A percentile compares a stretch with the other conserved stretches of the same genome.
Evolutionary conservation across 2,113 vertebrate genomes (phyloP).

Genomic region (Mesocricetus auratus): DNA sequence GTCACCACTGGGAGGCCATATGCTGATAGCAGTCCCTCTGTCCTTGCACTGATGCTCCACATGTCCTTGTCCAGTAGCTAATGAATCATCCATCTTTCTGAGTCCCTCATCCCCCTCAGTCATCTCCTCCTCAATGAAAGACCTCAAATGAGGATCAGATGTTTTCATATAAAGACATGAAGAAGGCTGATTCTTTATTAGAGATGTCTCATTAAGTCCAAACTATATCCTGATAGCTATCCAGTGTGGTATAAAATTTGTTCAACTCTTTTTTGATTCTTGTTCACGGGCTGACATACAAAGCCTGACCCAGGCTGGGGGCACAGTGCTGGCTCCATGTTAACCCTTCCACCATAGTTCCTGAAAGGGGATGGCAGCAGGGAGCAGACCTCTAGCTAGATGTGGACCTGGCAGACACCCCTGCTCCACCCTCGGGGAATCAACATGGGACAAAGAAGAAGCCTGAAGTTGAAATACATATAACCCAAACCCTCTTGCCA

Average conservation of each 20-base stretch:
- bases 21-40: not conserved
- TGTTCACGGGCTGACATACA: not conserved
- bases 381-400: not conserved
- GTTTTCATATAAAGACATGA: not conserved
- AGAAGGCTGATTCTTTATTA: not conserved
- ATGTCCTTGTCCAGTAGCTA: not conserved
- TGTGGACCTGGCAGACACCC: too few species aligned
- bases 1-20: not conserved
- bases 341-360: not conserved
- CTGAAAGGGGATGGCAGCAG: not conserved
- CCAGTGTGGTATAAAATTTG: not conserved
- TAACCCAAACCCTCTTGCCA: not conserved
- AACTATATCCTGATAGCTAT: not conserved
- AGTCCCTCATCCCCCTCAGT: not conserved
- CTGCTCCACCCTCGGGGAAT: not conserved
- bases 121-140: not conserved
- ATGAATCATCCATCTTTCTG: not conserved
- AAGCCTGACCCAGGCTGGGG: not conserved
- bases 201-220: not conserved
- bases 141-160: constrained; percentile 11
- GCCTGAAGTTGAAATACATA: constrained; percentile 24
- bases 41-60: not conserved
- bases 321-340: not conserved
- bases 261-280: not conserved
- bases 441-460: not conserved